Base-by-base conservation (phyloP, 35 echinoderm and acorn worm species). In the Ophioderma brevispina region DNA sequence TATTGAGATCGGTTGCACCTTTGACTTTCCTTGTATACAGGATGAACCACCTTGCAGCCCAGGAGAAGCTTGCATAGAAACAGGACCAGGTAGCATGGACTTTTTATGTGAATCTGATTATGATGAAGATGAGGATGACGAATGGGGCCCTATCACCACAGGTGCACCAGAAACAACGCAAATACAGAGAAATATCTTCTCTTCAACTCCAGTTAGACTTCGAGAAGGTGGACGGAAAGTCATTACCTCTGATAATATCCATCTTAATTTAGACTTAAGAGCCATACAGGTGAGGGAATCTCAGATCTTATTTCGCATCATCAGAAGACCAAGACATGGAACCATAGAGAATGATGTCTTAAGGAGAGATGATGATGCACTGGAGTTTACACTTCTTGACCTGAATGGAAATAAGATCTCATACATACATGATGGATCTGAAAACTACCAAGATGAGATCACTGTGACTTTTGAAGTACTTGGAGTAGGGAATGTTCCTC, bases 391-490 rank as follows among this genome's bases (percentile, higher is more conserved):
- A 1, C 85, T 93, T 13, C 94, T 99, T 0, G 97, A 99, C 86
- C 55, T 99, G 50, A 85, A 76, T 17, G 94, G 90, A 25, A 86
- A 82, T 38, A 95, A 95, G 84, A 91, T 99, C 37, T 94, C 82
- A 36, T 99, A 99, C 56, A 55, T 89, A 28, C 97, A 99, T 76
- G 97, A 99, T 91, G 94, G 97, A 39, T 93, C 90, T 11, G 97
- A 99, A 85, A 95, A 99, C 76, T 99, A 92, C 79, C 40, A 84
- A 40, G 97, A 99, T 87, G 81, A 77, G 64, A 38, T 95, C 4
- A 87, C 82, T 10, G 90, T 99, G 64, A 87, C 90, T 40, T 85
- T 99, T 32, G 64, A 87, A 39, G 50, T 99, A 13, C 84, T 92
- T 80, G 94, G 97, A n/a, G 87, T 75, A 41, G 78, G 75, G 37